Base-by-base conservation (phyloP, 2,888 invertebrate genomes). In the Drymonia ruficornis region DNA sequence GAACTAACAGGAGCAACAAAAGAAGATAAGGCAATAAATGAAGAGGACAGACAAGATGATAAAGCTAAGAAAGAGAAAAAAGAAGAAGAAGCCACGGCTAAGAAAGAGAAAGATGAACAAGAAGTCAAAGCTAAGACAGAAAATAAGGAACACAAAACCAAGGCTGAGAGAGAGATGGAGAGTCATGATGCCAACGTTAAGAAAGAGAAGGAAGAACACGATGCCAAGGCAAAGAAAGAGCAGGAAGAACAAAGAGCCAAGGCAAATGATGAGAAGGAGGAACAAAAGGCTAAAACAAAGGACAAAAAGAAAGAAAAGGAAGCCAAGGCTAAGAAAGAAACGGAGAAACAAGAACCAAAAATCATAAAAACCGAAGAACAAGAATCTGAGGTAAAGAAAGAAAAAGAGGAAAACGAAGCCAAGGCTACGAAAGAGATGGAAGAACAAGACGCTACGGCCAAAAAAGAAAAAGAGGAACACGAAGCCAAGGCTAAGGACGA, bases 61-160 rank as follows among this genome's bases (percentile, higher is more conserved):
- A 57, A 59, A 16, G 49, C 53, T 59, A 52, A 55, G 44, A 40
- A 51, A 34, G 38, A 50, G 34, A 42, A 36, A 6, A 38, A 53
- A 11, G 44, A 46, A 12, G n/a, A 45, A 29, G 50, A 49, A 18
- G 1, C 15, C 16, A 34, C 53, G 31, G 12, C 13, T 36, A 19
- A 50, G 38, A 42, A 46, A n/a, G 43, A 44, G 18, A 44, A 18
- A 16, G 11, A 45, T 8, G 34, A 42, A 31, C 18, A 59, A 16
- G 13, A 43, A 19, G 9, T 3, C 7, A n/a, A 53, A 56, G 46
- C 45, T 3, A 38, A 42, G 42, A 18, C 1, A 18, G 42, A 18
- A 0, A 0, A 44, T 1, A 13, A 31, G 1, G 38, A 16, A 19
- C 16, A 13, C 0, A n/a, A 52, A 5, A 31, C 38, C 29, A 46